Evolutionary conservation across 1,140 invertebrate species (phyloP).

Genomic region (Drosophila nikananu): DNA sequence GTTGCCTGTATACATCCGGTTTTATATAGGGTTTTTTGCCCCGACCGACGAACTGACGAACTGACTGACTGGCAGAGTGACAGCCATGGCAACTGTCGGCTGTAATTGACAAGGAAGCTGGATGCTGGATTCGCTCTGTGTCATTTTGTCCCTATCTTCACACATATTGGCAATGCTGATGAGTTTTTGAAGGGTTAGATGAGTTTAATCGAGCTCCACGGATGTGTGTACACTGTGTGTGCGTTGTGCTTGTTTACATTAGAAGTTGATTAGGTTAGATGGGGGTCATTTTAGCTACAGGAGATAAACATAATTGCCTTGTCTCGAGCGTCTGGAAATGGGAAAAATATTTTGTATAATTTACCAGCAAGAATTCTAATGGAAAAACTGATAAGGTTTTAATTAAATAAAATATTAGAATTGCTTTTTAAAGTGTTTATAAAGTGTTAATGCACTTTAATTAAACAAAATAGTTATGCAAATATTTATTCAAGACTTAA

Average conservation of each 20-base stretch:
- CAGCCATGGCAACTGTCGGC: constrained; percentile 61
- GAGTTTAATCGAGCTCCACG: constrained; percentile 24
- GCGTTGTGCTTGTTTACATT: constrained; percentile 20
- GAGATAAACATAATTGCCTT: constrained; percentile 45
- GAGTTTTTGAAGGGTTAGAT: constrained; percentile 51
- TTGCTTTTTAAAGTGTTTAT: background rate
- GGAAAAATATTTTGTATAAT: constrained; percentile 10
- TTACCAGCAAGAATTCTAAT: background rate
- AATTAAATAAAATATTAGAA: constrained; percentile 7
- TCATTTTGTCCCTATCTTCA: constrained; percentile 29
- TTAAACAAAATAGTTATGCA: background rate
- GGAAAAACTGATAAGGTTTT: background rate
- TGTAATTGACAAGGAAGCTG: constrained; percentile 68
- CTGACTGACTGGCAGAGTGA: constrained; percentile 2
- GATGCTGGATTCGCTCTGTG: constrained; percentile 41
- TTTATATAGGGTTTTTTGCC: constrained; percentile 33
- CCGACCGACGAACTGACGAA: constrained; percentile 33
- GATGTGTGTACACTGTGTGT: background rate
- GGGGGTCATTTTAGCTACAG: constrained; percentile 36
- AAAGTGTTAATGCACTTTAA: background rate
- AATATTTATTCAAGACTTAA: background rate
- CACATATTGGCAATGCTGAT: constrained; percentile 52
- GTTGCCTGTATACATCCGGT: constrained; percentile 5
- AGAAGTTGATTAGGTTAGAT: constrained; percentile 47
- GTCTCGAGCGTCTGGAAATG: constrained; percentile 21